Evolutionary conservation across 2,888 invertebrate genomes (phyloP).

Genomic region (Tiliacea citrago): DNA sequence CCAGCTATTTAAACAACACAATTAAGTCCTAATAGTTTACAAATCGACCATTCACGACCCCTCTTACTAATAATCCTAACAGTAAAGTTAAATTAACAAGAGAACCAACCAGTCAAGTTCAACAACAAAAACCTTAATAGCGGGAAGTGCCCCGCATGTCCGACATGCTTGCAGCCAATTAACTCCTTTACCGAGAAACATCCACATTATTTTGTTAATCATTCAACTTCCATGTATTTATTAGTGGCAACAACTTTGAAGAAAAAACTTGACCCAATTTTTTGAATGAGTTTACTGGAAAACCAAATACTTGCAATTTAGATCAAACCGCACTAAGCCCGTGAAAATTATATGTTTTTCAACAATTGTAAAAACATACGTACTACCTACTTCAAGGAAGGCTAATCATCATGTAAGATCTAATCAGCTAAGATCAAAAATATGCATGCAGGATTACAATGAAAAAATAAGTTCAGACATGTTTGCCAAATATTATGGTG

Average conservation of each 20-base stretch:
- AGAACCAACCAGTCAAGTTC: slow-evolving; percentile 30
- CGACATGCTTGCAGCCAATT: slow-evolving; percentile 58
- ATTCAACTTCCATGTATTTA: slow-evolving; percentile 59
- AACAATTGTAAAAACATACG: not conserved
- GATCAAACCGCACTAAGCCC: not conserved
- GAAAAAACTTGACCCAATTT: slow-evolving; percentile 51
- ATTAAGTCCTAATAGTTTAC: not conserved
- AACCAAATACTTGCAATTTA: not conserved
- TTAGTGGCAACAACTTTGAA: slow-evolving; percentile 40
- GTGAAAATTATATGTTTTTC: not conserved
- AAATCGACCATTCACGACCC: not conserved
- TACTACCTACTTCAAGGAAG: not conserved
- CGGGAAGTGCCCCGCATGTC: slow-evolving; percentile 64
- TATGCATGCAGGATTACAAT: no score
- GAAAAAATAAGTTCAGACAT: no score
- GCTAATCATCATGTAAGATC: no score
- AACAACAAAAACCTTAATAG: slow-evolving; percentile 67
- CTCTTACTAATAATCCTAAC: slow-evolving; percentile 4
- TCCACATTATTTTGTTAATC: slow-evolving; percentile 66
- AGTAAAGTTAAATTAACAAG: slow-evolving; percentile 23
- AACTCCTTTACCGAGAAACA: slow-evolving; percentile 68
- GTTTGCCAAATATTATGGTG: no score
- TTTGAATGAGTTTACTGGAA: slow-evolving; percentile 8
- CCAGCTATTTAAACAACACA: not conserved
- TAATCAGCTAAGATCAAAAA: no score